Base-by-base conservation (phyloP, 2,797 vertebrate species). In the Cossypha dichroa region DNA sequence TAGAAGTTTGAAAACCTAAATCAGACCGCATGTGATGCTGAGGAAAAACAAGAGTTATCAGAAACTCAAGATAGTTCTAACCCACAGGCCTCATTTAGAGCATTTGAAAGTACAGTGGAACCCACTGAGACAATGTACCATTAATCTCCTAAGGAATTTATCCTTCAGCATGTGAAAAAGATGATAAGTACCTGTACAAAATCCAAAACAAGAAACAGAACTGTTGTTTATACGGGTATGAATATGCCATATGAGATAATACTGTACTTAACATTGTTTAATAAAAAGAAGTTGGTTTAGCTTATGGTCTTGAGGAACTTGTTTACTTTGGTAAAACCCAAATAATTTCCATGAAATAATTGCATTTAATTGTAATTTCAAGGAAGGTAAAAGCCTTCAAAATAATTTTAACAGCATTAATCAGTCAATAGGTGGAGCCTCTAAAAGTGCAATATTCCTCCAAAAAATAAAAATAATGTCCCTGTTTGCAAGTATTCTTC, bases 11-110 rank as follows among this genome's bases (percentile, higher is more conserved):
- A 70, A 81, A 78, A 7, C 11, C 26, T 74, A n/a, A 64, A 48
- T 73, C 25, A 56, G 15, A 34, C 8, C 31, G 29, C 45, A 68
- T 10, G 3, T 34, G 11, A 16, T 21, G 29, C 33, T 29, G 13
- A 51, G 8, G 3, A 7, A 33, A 43, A 56, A 60, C 2, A 46
- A 66, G 19, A 41, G 0, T 1, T 74, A 9, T n/a, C 8, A 1
- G 70, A 62, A 72, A 49, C 4, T 29, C 17, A 45, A 25, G 6
- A 34, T 22, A 33, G 4, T 11, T 62, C 7, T 55, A 15, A 3
- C 29, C n/a, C 29, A 28, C 20, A 74, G 13, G 22, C 9, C 26
- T 49, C 45, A 31, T 62, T 69, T 45, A 49, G 10, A 18, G 5
- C 5, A 33, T 66, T 78, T 85, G 29, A 22, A n/a, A 74, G 25